Conservation (phyloP, 2,888 invertebrate species). For the Cyaniris semiargus region DNA sequence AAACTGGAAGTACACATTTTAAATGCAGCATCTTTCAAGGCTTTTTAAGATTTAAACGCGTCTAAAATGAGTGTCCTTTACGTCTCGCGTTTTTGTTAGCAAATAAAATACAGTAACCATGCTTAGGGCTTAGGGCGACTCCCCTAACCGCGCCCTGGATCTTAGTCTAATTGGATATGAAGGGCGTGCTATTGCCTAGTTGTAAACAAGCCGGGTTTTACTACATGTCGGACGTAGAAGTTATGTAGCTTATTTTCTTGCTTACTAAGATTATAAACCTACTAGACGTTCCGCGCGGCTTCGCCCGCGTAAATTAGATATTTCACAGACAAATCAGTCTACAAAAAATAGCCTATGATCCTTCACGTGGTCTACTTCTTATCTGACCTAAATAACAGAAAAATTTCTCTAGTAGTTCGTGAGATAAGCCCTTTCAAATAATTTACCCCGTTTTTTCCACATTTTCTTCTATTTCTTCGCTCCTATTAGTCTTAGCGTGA, state of each 20-base stretch:
- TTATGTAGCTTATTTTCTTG: not conserved
- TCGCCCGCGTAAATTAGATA: too few species aligned
- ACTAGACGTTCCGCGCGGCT: too few species aligned
- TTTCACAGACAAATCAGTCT: too few species aligned
- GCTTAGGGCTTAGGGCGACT: slow-evolving; percentile 18
- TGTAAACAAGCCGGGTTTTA: slow-evolving; percentile 23
- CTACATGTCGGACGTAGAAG: not conserved
- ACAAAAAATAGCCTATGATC: too few species aligned
- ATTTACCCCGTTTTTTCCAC: too few species aligned
- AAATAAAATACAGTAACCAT: not conserved
- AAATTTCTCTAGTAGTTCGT: too few species aligned
- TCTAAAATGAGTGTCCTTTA: not conserved
- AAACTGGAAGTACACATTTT: not conserved
- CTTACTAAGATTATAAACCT: not conserved
- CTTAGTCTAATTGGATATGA: slow-evolving; percentile 26
- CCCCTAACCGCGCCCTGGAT: slow-evolving; percentile 26
- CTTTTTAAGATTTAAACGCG: not conserved
- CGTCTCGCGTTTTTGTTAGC: not conserved
- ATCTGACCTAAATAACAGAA: too few species aligned
- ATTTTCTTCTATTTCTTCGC: too few species aligned
- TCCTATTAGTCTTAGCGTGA: too few species aligned
- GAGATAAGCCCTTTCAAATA: too few species aligned
- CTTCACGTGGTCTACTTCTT: too few species aligned
- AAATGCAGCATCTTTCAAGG: not conserved
- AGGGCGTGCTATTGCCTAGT: slow-evolving; percentile 18